These are phyloP conservation scores for Drosophila neonasuta DNA, from an alignment of 2,888 invertebrate species.

Conservation along the genomic window DNA sequence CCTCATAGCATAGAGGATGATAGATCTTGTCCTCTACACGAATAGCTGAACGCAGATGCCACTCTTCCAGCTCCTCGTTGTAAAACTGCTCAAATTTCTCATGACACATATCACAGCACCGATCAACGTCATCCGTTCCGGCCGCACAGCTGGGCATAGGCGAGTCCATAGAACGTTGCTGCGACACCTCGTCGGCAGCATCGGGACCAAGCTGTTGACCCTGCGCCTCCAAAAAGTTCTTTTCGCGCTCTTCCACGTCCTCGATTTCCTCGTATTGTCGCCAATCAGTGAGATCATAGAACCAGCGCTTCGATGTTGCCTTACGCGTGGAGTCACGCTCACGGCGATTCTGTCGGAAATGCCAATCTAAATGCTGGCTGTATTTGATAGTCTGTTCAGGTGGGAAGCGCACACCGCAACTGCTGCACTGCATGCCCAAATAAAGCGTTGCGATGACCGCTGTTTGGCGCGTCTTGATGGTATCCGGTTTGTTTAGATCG, in stretches of 20 bases:
- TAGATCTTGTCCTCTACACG: slow-evolving; percentile 89
- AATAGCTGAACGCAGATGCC: slow-evolving; percentile 95
- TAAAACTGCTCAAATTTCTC: slow-evolving; percentile 97
- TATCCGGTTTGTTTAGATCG: slow-evolving; percentile 87
- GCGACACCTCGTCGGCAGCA: slow-evolving; percentile 84
- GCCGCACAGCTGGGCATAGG: slow-evolving; percentile 89
- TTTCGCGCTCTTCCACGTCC: slow-evolving; percentile 93
- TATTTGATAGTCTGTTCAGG: slow-evolving; percentile 94
- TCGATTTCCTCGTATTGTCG: slow-evolving; percentile 96
- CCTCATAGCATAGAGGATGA: slow-evolving; percentile 95
- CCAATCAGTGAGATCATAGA: slow-evolving; percentile 95
- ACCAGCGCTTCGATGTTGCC: slow-evolving; percentile 94
- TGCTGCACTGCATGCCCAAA: slow-evolving; percentile 97
- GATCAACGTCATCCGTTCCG: slow-evolving; percentile 85
- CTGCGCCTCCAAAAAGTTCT: slow-evolving; percentile 94
- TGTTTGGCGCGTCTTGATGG: slow-evolving; percentile 89
- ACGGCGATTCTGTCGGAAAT: slow-evolving; percentile 95
- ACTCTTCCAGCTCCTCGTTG: slow-evolving; percentile 98
- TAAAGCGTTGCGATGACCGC: slow-evolving; percentile 88
- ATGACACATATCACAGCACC: slow-evolving; percentile 93
- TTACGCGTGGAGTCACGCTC: slow-evolving; percentile 93
- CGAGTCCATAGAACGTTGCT: slow-evolving; percentile 83
- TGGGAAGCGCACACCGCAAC: slow-evolving; percentile 96
- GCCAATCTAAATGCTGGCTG: slow-evolving; percentile 99
- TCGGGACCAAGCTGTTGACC: slow-evolving; percentile 84